A percentile compares a stretch with the other conserved stretches of the same genome.
These are phyloP conservation scores for Caranx melampygus DNA, from an alignment of 2,113 vertebrate species.

Conservation along the genomic window DNA sequence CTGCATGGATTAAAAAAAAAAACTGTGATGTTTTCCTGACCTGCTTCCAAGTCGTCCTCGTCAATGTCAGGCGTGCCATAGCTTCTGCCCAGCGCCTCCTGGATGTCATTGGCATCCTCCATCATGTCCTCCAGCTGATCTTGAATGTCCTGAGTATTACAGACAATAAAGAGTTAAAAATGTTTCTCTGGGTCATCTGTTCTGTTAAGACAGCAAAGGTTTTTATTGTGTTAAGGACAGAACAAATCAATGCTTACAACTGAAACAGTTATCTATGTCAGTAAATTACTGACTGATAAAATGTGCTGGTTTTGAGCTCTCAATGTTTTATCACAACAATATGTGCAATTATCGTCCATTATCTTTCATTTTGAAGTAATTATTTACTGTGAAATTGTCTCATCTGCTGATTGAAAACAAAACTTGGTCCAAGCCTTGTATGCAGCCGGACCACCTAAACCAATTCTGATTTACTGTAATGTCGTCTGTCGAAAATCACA, in stretches of 20 bases:
- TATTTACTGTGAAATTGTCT: neutral
- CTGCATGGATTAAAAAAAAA: neutral
- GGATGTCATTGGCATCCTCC: slow-evolving; percentile 96
- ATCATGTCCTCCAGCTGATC: slow-evolving; percentile 99
- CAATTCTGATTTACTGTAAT: too few relatives aligned
- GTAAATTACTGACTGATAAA: neutral
- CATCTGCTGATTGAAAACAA: neutral
- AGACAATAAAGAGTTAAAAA: neutral
- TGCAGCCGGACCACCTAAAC: too few relatives aligned
- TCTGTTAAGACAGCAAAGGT: neutral
- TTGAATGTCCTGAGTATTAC: slow-evolving; percentile 88
- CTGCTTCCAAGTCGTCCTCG: slow-evolving; percentile 96
- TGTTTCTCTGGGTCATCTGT: neutral
- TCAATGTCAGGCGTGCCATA: slow-evolving; percentile 97
- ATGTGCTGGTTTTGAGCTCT: neutral
- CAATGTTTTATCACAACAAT: neutral
- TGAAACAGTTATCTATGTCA: neutral
- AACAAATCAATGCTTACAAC: neutral
- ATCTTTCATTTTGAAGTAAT: neutral
- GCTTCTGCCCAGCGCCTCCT: slow-evolving; percentile 93
- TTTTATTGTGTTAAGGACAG: neutral
- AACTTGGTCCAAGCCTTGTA: too few relatives aligned
- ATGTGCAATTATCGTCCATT: too few relatives aligned
- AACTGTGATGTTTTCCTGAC: slow-evolving; percentile 74
- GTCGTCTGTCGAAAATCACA: too few relatives aligned